Base-by-base conservation (phyloP, 2,797 vertebrate genomes). In the Serranus cabrilla region DNA sequence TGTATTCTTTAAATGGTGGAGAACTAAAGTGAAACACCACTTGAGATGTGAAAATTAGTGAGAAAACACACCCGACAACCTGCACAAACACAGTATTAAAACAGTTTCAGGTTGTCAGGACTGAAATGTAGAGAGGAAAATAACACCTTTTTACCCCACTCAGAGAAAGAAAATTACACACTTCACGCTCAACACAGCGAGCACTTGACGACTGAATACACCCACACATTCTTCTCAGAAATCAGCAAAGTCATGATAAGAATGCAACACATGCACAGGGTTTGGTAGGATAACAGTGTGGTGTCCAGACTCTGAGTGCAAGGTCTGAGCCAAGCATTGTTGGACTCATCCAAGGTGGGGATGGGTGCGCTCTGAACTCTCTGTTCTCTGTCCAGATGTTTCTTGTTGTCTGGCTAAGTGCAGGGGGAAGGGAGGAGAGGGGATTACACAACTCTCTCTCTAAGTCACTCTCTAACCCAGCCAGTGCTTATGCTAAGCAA, bases 301-400 rank as follows among this genome's bases (percentile, higher is more conserved):
- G 71, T 45, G 86, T 89, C 87, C 82, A 64, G 71, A 80, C 76
- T 87, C 76, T 56, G 42, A 86, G 82, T 43, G 67, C 50, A 45
- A 54, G 58, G 50, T 45, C 60, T 37, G 54, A 86, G 88, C 87
- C 87, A 87, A 84, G 87, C 80, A 87, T 89, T 91, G 89, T 89
- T 91, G 78, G 52, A 86, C 81, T 86, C 68, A 65, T 89, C 78
- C 61, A 79, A 89, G 87, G 86, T 84, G 89, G 88, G 90, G 89
- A 87, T 79, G 94, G 92, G 92, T 86, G 92, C 72, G 83, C 78
- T 87, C 68, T 83, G 84, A 91, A 89, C 87, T 86, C 91, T 94
- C 89, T 94, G 88, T 94, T 95, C 92, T 87, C 67, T 39, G 25
- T 93, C 94, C 95, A 96, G 93, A 94, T 95, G 94, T 94, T 95